phyloP scores from a whole-genome alignment of 2,113 vertebrate genomes.

The Acrocephalus kingi region DNA sequence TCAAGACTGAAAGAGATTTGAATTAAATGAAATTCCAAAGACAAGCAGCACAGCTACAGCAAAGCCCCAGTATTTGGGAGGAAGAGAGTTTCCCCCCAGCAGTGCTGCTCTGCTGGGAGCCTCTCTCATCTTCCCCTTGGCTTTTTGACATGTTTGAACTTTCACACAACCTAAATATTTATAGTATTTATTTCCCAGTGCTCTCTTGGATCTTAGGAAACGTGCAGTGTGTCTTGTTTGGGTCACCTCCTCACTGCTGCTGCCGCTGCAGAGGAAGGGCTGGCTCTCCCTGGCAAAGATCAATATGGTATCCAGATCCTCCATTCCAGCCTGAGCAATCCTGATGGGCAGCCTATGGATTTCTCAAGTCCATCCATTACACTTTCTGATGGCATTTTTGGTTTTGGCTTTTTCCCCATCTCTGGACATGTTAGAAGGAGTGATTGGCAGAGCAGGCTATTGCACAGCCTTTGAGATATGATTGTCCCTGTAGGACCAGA shows the following conservation, averaged over 20 bases:
- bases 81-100: background rate
- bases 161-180: background rate
- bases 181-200: background rate
- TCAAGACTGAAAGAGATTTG: background rate
- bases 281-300: background rate
- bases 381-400: background rate
- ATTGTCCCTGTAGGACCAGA: background rate
- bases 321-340: background rate
- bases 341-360: background rate
- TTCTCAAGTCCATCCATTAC: background rate
- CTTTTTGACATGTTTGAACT: background rate
- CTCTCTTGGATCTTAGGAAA: background rate
- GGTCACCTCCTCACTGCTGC: background rate
- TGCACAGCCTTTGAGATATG: background rate
- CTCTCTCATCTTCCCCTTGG: background rate
- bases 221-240: background rate
- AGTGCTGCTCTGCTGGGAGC: background rate
- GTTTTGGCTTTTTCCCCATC: background rate
- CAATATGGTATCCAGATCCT: accelerated
- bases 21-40: background rate
- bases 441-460: background rate
- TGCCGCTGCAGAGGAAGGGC: accelerated
- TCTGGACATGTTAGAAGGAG: background rate
- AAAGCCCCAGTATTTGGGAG: background rate
- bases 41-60: background rate